These are phyloP conservation scores for Cephus spinipes DNA, from an alignment of 2,888 invertebrate species.

Conservation along the genomic window DNA sequence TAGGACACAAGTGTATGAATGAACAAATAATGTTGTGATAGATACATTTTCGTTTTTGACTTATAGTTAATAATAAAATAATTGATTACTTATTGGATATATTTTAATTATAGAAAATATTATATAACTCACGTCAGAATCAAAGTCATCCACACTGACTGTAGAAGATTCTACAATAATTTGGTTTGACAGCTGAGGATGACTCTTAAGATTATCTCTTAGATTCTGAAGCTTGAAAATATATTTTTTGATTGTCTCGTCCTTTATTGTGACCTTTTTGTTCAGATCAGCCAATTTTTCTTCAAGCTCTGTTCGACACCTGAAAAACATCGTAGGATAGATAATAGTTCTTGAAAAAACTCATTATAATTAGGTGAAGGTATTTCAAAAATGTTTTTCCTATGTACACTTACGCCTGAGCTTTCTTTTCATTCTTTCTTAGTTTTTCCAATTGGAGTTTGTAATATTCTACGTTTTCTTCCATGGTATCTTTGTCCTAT, in stretches of 20 bases:
- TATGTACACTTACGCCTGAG: slow-evolving; percentile 37
- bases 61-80: neutral
- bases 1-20: neutral
- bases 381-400: neutral
- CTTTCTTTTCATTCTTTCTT: slow-evolving; percentile 44
- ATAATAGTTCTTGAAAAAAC: neutral
- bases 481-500: slow-evolving; percentile 44
- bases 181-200: slow-evolving; percentile 33
- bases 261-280: slow-evolving; percentile 43
- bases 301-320: slow-evolving; percentile 45
- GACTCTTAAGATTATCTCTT: slow-evolving; percentile 41
- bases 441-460: slow-evolving; percentile 41
- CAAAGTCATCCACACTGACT: slow-evolving; percentile 26
- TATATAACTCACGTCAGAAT: slow-evolving; percentile 43
- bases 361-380: neutral
- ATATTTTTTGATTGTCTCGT: slow-evolving; percentile 44
- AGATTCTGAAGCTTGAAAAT: slow-evolving; percentile 44
- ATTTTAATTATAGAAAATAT: neutral
- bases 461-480: slow-evolving; percentile 35
- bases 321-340: slow-evolving; percentile 18
- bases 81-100: slow-evolving; percentile 7
- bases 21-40: neutral
- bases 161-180: slow-evolving; percentile 25
- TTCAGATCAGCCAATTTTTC: slow-evolving; percentile 44
- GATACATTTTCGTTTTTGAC: neutral